Base-by-base conservation (phyloP, 1,140 invertebrate species). In the Anoplophora glabripennis region DNA sequence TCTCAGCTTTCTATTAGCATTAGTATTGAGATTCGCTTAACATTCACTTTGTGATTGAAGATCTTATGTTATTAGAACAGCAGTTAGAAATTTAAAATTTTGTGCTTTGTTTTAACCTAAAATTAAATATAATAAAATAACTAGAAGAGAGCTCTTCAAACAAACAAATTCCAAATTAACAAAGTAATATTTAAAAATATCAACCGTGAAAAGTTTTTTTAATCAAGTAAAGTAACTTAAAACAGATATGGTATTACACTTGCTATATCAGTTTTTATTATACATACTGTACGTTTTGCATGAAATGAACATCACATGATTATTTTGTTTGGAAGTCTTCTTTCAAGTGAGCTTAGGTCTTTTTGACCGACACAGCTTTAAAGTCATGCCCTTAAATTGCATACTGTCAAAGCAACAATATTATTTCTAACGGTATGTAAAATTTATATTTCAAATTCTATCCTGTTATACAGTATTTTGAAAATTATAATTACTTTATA, bases 241-340 rank as follows among this genome's bases (percentile, higher is more conserved):
- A 57, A 57, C 34, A 45, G 54, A 57, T 57, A 57, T 57, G 54
- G 35, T 37, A 57, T 47, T 48, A 38, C 12, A 37, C 18, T 57
- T 14, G 46, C 5, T 28, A 28, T 28, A 28, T 28, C 21, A 5
- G 21, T 28, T 28, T 28, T 28, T 58, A 49, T 57, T 51, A 51
- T 52, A 52, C 38, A 51, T 40, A 58, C 56, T 52, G 48, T 58
- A 49, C 47, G 36, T 45, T 58, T 58, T 58, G 56, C 47, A 58
- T 58, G 44, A 56, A 49, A 58, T 40, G 51, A 49, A 52, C 56
- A 58, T 58, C 56, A 58, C 56, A 58, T 58, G 18, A 52, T 58
- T 51, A 51, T 21, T 56, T 47, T 56, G 53, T 56, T 57, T 58
- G 56, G 56, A 58, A 58, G 56, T 58, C 56, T 58, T 58, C 42